These are phyloP conservation scores for Rhabdomys pumilio DNA, from an alignment of 2,797 vertebrate species.

Conservation along the genomic window DNA sequence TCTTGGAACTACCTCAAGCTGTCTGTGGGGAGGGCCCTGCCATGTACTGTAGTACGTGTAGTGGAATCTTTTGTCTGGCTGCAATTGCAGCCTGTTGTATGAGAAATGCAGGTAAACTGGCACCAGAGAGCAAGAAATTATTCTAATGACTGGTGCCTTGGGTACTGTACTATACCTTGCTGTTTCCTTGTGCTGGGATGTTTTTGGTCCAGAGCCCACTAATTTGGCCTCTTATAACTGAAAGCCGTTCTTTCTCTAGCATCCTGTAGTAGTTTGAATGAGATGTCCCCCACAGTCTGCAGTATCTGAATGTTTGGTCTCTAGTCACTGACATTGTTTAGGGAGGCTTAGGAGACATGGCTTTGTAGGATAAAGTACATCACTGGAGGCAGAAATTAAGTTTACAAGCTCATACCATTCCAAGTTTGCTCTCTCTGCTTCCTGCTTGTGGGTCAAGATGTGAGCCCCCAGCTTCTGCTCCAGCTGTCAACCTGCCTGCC, in stretches of 20 bases:
- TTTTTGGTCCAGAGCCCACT: not conserved
- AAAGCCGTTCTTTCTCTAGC: slow-evolving; percentile 4
- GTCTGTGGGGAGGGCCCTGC: not conserved
- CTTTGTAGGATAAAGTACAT: not conserved
- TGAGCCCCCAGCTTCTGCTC: not conserved
- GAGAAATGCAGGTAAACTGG: not conserved
- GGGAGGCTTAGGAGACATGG: not conserved
- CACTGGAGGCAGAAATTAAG: not conserved
- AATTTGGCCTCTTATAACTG: not conserved
- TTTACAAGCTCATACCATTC: not conserved
- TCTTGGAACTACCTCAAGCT: not conserved
- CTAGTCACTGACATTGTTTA: too few relatives aligned
- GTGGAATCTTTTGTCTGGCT: slow-evolving; percentile 27
- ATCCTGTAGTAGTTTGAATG: not conserved
- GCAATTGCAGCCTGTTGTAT: not conserved
- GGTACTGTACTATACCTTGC: not conserved
- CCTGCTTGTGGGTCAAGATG: not conserved
- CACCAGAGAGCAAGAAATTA: not conserved
- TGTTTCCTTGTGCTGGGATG: not conserved
- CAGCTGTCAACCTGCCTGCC: not conserved
- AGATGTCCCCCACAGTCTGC: not conserved
- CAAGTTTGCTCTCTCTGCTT: not conserved
- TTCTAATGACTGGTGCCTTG: not conserved
- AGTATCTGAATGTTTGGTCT: not conserved
- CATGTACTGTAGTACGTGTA: not conserved